Evolutionary conservation across 2,888 invertebrate genomes (phyloP), one percentile per base, ranked within the genome.

Genomic region (Cybosia mesomella): DNA sequence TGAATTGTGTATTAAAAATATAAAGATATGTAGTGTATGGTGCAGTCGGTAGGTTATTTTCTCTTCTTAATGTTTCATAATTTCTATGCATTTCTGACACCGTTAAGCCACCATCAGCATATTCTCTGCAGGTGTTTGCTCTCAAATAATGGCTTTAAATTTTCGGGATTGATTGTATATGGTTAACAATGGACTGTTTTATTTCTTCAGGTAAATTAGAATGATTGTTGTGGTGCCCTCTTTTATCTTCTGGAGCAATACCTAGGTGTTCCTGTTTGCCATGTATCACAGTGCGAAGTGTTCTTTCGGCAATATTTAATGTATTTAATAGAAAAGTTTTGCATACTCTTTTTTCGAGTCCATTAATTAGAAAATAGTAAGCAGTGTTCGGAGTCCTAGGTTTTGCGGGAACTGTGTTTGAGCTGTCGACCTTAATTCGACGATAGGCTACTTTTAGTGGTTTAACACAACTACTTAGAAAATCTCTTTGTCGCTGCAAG

Each of bases 1-100:
- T 66, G n/a, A 66, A 66, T 13, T 66, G 11, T 24, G 54, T 59
- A 36, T 67, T 64, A 55, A 64, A 67, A 21, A 63, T 64, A 1
- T 15, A 34, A 8, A 9, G 18, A 59, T 63, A 67, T 13, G 67
- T 22, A 36, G 10, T 13, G 8, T 54, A 58, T 24, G 15, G 15
- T 7, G 53, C 63, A n/a, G 11, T 18, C 34, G 57, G 49, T 36
- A 28, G 8, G 22, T 28, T 54, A 55, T 32, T 43, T 36, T 32
- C 36, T 39, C 28, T 24, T 1, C 34, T 28, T 18, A 22, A 1
- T 9, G 43, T 22, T 22, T 49, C n/a, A 32, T 64, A 64, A 39
- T 60, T 28, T 39, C 57, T 54, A 15, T 66, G 57, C 54, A 66
- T n/a, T 54, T 55, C 55, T 39, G 60, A 28, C 9, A 68, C 3